These are phyloP conservation scores for Oegoconia quadripuncta DNA, from an alignment of 2,888 invertebrate genomes.

Conservation along the genomic window DNA sequence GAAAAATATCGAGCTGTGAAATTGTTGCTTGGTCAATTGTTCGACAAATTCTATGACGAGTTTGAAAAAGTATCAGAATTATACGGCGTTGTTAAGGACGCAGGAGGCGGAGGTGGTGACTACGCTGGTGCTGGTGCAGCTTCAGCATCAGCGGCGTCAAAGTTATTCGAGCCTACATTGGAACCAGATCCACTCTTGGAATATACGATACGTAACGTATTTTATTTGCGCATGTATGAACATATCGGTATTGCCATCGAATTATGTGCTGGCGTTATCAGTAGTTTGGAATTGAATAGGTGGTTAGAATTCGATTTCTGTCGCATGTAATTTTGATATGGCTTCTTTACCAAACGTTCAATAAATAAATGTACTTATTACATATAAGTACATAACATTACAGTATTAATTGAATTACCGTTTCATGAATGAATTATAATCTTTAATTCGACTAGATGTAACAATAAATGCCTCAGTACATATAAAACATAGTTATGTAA, in stretches of 20 bases:
- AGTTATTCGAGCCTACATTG: background rate
- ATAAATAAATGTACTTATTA: background rate
- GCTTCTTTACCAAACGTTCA: background rate
- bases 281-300: constrained; percentile 60
- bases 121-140: background rate
- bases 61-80: constrained; percentile 30
- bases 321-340: constrained; percentile 9
- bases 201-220: constrained; percentile 39
- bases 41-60: constrained; percentile 52
- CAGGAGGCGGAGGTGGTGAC: background rate
- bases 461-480: too few relatives aligned
- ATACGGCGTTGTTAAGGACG: constrained; percentile 5
- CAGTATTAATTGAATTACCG: too few relatives aligned
- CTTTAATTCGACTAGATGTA: too few relatives aligned
- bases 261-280: constrained; percentile 52
- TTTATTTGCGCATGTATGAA: constrained; percentile 49
- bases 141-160: background rate
- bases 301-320: constrained; percentile 70
- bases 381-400: background rate
- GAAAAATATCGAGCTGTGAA: constrained; percentile 53
- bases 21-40: constrained; percentile 42
- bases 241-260: constrained; percentile 49
- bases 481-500: too few relatives aligned
- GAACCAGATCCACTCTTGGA: constrained; percentile 12
- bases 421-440: too few relatives aligned